Evolutionary conservation across 92 coral and sea anemone species (phyloP), one percentile per base, ranked within the genome.

Genomic region (Micromussa lordhowensis): DNA sequence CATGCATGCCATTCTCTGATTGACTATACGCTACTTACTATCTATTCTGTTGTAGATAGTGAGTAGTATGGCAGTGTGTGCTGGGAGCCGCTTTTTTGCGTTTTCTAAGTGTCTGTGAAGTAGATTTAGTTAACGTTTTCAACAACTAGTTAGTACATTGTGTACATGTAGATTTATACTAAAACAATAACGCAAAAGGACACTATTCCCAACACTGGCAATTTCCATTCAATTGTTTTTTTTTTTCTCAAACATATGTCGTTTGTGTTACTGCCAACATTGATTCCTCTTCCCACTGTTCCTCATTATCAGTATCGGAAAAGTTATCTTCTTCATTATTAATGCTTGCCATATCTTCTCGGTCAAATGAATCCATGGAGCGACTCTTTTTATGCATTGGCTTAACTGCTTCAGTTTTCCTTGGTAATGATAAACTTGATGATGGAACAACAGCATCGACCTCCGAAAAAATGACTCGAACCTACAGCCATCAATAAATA

Each of bases 231-330:
- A 21, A 32, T 22, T 24, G 26, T 15, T 55, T 74, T 31, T 15
- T 55, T 74, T 31, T 34, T 18, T 36, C 32, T 84, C 36, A 84
- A 63, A 84, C 88, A 74, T 84, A 84, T 16, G 87, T 84, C 31
- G 87, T 51, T 34, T 83, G 87, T 69, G 49, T 10, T 30, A 30
- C 77, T 28, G 59, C 4, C 55, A 51, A 14, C 48, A 18, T 15
- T 16, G 28, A 31, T 80, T 92, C 94, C 31, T 93, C 48, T 29
- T 89, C 78, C 99, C 99, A 97, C 26, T 96, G 93, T 28, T 87
- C 94, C 69, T 96, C 98, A 16, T 90, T 83, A 31, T 96, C 99
- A 1, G 99, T 89, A 35, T 94, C 98, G 4, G 99, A 97, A 63
- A 97, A 86, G 66, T 96, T 91, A 69, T 95, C 96, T 24, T 91